phyloP scores from a whole-genome alignment of 2,888 invertebrate species.

The Orthosia incerta region DNA sequence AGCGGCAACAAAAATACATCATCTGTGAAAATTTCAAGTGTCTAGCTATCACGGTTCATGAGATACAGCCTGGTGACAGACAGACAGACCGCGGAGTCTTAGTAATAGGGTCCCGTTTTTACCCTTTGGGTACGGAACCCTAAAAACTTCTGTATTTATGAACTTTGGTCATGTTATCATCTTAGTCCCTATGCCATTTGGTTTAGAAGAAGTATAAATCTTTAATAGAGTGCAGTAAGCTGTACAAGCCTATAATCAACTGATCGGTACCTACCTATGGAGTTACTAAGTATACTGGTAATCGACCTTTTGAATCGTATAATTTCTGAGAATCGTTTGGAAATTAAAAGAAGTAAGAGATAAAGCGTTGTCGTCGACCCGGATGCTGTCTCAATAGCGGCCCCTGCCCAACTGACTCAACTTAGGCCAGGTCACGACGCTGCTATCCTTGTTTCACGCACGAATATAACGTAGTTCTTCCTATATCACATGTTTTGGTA shows the following conservation, averaged over 20 bases:
- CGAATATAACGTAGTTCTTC: conserved; percentile 60
- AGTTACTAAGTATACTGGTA: not conserved
- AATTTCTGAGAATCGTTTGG: conserved; percentile 61
- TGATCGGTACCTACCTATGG: not conserved
- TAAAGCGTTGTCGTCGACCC: conserved; percentile 78
- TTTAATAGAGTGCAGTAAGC: not conserved
- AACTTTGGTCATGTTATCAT: not conserved
- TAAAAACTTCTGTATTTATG: not conserved
- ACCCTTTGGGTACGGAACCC: no score
- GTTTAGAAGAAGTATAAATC: not conserved
- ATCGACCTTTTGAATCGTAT: not conserved
- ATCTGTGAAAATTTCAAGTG: no score
- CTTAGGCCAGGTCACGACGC: conserved; percentile 77
- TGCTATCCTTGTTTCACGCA: conserved; percentile 67
- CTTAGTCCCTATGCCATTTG: no score
- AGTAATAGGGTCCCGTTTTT: no score
- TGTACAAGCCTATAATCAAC: not conserved
- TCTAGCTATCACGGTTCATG: no score
- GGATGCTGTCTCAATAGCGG: conserved; percentile 75
- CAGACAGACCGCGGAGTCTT: no score
- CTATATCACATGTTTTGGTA: conserved; percentile 48
- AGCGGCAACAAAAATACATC: no score
- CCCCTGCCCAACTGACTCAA: conserved; percentile 71
- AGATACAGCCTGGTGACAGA: no score
- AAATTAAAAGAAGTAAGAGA: conserved; percentile 72